Evolutionary conservation across 2,113 vertebrate genomes (phyloP), one percentile per base, ranked within the genome.

Genomic region (Nannobrachium achirus): DNA sequence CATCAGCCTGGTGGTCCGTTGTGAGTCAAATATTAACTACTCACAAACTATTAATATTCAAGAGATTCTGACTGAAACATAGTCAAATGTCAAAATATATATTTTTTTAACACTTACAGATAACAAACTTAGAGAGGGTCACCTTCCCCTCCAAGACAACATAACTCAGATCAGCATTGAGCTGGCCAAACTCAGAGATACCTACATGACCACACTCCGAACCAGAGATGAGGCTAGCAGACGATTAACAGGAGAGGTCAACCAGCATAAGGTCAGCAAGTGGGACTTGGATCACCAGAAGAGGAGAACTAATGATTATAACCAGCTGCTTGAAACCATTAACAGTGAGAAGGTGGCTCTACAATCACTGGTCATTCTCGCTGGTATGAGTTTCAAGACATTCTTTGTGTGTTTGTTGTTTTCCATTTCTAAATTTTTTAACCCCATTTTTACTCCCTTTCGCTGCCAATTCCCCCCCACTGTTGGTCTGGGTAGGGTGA

Each of bases 311-410:
- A 49, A 53, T 10, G 53, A 62, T 0, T 50, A 76, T 10, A 25
- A 38, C 11, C 39, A 8, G 18, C 63, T 68, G 52, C 49, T 67
- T n/a, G 52, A 66, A 11, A 16, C 19, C 39, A 41, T 76, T 48
- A 46, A 52, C 33, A 51, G 63, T 9, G 69, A 81, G 63, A 68
- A 66, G 63, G 39, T 9, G 14, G 56, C 51, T 15, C n/a, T 80
- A 14, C 60, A 52, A 5, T 51, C 58, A 19, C 63, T 50, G 6
- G 13, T 79, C 38, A 52, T 8, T 44, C 14, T 71, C 52, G 20
- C 71, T 15, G 77, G 77, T 80, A 42, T 63, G 62, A 25, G 40
- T 15, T 44, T 25, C 52, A 20, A 2, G 2, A 2, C 25, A 25
- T 25, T 25, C 2, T 25, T 20, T 13, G 2, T 20, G n/a, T 5